Evolutionary conservation across 53 echinoderm and acorn worm genomes (phyloP), one percentile per base, ranked within the genome.

Genomic region (Actinopyga echinites): DNA sequence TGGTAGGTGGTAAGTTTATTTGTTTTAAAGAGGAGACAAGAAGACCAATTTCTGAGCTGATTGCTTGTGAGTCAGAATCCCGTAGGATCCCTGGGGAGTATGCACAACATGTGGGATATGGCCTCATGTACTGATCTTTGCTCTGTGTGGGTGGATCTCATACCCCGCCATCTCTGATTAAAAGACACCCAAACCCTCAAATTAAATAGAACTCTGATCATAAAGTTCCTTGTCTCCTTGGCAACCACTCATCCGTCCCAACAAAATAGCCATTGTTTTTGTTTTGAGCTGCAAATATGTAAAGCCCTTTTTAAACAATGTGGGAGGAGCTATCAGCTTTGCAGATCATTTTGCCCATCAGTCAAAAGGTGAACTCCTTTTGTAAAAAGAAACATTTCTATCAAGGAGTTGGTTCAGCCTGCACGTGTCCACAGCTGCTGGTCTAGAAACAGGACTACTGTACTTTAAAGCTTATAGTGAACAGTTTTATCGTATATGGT

Each of bases 161-260:
- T 42, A 71, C 71, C 34, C 42, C 37, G 28, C 15, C 71, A 71
- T 71, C 45, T 43, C 71, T 71, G 71, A 71, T 71, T 71, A 71
- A 40, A 71, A 71, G 21, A 71, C 42, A 71, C 71, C 71, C 71
- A 71, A 71, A 71, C 71, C 71, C 71, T 40, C 71, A 71, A 71
- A 71, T 71, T 71, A 71, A 71, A 71, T 71, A 71, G 71, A 71
- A 71, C 71, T 71, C 71, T 71, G 71, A 71, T 71, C 71, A 71
- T 71, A 71, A 71, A 71, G 40, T 71, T 21, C 71, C 71, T 44
- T 71, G 71, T 71, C 13, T 40, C 37, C 42, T 25, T 71, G 71
- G 42, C 25, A 24, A 71, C 71, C 43, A 71, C 71, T 71, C 71
- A 71, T 71, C 71, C 71, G 40, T 42, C 71, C 24, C 71, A 71